Conservation (phyloP, 2,113 vertebrate species). For the Phrynosoma blainvillii region DNA sequence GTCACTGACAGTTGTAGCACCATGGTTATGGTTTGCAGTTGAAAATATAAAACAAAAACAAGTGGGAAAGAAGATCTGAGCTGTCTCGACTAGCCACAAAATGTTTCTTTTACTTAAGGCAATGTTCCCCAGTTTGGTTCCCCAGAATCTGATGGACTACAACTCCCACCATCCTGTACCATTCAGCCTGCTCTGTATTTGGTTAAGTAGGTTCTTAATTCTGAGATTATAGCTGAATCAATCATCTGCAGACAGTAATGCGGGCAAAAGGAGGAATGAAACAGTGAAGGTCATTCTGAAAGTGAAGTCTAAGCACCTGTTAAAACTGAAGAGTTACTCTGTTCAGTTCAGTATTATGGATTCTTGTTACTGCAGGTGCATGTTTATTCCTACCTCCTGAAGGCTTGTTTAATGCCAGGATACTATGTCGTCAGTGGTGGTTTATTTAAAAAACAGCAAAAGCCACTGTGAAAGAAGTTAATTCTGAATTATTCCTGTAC, state of each 20-base stretch:
- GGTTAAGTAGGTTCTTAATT: background rate
- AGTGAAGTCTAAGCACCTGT: background rate
- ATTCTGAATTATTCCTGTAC: background rate
- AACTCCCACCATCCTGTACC: background rate
- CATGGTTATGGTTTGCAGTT: slow-evolving; percentile 3
- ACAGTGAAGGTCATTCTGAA: background rate
- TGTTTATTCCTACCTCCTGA: background rate
- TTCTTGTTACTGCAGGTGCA: background rate
- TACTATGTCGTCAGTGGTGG: background rate
- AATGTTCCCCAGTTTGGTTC: background rate
- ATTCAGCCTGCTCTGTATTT: background rate
- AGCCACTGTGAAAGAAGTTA: background rate
- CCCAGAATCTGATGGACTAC: background rate
- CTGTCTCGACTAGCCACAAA: background rate
- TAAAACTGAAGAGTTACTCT: background rate
- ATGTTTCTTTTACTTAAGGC: background rate
- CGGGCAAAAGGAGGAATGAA: background rate
- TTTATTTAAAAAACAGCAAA: background rate
- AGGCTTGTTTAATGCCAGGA: background rate
- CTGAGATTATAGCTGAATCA: background rate
- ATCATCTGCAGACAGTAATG: background rate
- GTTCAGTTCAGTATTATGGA: background rate
- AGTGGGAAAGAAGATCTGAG: background rate
- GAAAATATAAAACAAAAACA: background rate
- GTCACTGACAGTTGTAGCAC: background rate